Conservation (phyloP, 37 sponge, comb jelly and placozoan species). For the Crambe crambe region DNA sequence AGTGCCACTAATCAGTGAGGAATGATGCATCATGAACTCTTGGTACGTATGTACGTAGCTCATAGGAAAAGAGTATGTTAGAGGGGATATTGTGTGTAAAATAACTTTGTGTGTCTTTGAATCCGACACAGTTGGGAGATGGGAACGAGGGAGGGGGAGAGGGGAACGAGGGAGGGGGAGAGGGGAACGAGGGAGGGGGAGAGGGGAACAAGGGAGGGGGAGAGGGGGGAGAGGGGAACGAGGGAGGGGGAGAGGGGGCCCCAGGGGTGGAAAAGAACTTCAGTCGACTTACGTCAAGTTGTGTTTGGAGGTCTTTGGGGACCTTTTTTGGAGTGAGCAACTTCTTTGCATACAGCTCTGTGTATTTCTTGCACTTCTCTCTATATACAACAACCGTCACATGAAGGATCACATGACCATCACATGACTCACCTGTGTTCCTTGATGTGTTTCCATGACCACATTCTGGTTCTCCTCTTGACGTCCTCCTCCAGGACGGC, state of each 20-base stretch:
- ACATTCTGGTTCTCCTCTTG: conserved; percentile 46
- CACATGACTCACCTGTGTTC: conserved; percentile 64
- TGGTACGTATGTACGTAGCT: too few species aligned
- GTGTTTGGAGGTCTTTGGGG: conserved; percentile 28
- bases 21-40: too few species aligned
- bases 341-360: conserved; percentile 48
- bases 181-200: conserved; percentile 4
- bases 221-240: background rate
- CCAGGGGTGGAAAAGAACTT: background rate
- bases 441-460: conserved; percentile 85
- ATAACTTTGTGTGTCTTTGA: background rate
- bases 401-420: conserved; percentile 5
- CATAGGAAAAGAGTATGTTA: conserved; percentile 1
- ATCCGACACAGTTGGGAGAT: background rate
- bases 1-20: too few species aligned
- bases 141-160: background rate
- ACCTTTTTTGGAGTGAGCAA: conserved; percentile 33
- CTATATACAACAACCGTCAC: conserved; percentile 11
- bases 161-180: background rate
- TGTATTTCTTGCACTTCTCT: conserved; percentile 32
- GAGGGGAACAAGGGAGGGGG: background rate
- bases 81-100: too few species aligned
- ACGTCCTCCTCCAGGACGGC: conserved; percentile 72
- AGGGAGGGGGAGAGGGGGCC: background rate
- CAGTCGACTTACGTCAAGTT: conserved; percentile 26